Evolutionary conservation across 2,888 invertebrate genomes (phyloP).

Genomic region (Podotricha telesiphe): DNA sequence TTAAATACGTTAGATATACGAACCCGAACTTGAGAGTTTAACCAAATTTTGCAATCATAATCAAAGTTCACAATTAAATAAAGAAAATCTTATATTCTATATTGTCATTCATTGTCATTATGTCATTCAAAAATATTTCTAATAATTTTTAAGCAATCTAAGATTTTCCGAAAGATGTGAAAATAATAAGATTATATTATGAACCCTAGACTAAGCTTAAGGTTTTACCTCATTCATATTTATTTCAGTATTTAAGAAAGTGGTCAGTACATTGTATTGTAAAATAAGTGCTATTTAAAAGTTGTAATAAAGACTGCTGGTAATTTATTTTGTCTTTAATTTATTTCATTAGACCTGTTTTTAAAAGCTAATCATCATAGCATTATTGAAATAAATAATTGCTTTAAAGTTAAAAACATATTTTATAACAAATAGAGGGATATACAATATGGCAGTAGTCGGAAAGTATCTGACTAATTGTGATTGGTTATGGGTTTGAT

Average conservation of each 20-base stretch:
- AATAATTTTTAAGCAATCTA: background rate
- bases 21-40: slow-evolving; percentile 91
- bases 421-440: no score
- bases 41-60: slow-evolving; percentile 32
- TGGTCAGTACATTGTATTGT: slow-evolving; percentile 47
- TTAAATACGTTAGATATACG: slow-evolving; percentile 92
- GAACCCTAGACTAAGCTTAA: slow-evolving; percentile 30
- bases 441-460: no score
- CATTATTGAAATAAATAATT: no score
- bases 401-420: no score
- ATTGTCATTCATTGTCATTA: no score
- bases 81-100: background rate
- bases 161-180: background rate
- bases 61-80: background rate
- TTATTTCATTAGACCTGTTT: background rate
- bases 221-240: slow-evolving; percentile 56
- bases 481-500: no score
- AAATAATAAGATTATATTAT: slow-evolving; percentile 1
- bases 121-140: background rate
- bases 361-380: background rate
- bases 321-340: slow-evolving; percentile 45
- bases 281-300: slow-evolving; percentile 58
- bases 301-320: slow-evolving; percentile 76
- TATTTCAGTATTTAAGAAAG: slow-evolving; percentile 50
- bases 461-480: no score